Evolutionary conservation across 1,140 invertebrate species (phyloP).

Genomic region (Diorhabda elongata): DNA sequence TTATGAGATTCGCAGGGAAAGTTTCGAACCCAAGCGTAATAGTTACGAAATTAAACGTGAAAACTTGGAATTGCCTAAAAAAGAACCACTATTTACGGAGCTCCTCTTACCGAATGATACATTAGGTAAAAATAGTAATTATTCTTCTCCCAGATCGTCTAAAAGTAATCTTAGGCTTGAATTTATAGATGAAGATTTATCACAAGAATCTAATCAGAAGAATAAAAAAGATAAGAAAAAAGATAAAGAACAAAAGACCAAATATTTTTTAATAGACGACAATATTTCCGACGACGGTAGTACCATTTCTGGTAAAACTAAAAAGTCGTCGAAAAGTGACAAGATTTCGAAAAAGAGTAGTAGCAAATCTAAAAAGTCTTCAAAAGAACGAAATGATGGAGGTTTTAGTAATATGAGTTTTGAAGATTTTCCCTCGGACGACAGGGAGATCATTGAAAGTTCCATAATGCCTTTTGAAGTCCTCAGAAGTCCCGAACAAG

Average conservation of each 20-base stretch:
- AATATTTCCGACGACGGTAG: slow-evolving; percentile 34
- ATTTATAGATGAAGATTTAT: slow-evolving; percentile 3
- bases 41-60: background rate
- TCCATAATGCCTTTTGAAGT: slow-evolving; percentile 61
- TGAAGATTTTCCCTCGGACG: slow-evolving; percentile 71
- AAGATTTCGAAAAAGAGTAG: slow-evolving; percentile 28
- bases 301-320: slow-evolving; percentile 24
- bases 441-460: slow-evolving; percentile 47
- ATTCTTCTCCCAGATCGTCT: background rate
- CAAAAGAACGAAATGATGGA: slow-evolving; percentile 47
- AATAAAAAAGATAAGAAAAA: slow-evolving; percentile 50
- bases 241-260: slow-evolving; percentile 50
- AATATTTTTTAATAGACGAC: slow-evolving; percentile 53
- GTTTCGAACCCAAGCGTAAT: background rate
- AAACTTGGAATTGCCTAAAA: background rate
- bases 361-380: slow-evolving; percentile 35
- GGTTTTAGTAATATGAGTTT: slow-evolving; percentile 78
- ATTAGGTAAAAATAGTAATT: background rate
- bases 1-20: background rate
- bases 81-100: background rate
- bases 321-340: slow-evolving; percentile 35
- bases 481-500: slow-evolving; percentile 54
- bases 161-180: slow-evolving; percentile 1
- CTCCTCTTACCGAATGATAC: background rate
- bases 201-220: slow-evolving; percentile 25